phyloP scores from a whole-genome alignment of 2,113 vertebrate species.

The Pogonocichla stellata region DNA sequence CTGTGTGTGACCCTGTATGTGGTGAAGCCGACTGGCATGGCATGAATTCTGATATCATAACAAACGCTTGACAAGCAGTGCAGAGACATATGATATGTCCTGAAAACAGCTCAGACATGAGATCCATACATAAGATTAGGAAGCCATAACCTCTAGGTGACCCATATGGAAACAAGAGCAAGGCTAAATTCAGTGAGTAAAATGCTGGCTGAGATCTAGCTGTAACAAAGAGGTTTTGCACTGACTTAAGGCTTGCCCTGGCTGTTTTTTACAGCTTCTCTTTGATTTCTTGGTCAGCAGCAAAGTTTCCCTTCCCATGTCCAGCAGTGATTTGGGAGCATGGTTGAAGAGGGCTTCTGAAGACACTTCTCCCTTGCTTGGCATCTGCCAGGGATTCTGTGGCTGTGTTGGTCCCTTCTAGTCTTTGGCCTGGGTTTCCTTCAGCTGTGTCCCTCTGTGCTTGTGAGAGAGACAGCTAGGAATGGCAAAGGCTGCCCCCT shows the following conservation, averaged over 20 bases:
- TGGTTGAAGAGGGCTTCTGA: neutral
- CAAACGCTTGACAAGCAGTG: neutral
- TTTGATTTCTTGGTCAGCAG: neutral
- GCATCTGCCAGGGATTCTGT: neutral
- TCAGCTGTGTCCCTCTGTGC: neutral
- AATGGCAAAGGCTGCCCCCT: neutral
- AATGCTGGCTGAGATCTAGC: neutral
- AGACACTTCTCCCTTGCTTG: neutral
- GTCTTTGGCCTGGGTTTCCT: neutral
- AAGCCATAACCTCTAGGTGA: conserved; percentile 31
- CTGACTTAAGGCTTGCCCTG: neutral
- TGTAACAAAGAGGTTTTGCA: neutral
- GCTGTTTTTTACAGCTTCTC: neutral
- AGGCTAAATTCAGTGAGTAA: neutral
- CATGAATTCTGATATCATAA: conserved; percentile 11
- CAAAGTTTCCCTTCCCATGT: neutral
- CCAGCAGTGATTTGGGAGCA: neutral
- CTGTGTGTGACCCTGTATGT: neutral
- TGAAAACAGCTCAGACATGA: conserved; percentile 6
- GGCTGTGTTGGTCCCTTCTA: neutral
- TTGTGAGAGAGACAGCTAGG: neutral
- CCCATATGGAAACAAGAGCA: neutral
- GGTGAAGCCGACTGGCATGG: neutral
- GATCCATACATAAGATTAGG: conserved; percentile 14
- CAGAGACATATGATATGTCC: neutral